Conservation (phyloP, 2,797 vertebrate species). For the Vultur gryphus region DNA sequence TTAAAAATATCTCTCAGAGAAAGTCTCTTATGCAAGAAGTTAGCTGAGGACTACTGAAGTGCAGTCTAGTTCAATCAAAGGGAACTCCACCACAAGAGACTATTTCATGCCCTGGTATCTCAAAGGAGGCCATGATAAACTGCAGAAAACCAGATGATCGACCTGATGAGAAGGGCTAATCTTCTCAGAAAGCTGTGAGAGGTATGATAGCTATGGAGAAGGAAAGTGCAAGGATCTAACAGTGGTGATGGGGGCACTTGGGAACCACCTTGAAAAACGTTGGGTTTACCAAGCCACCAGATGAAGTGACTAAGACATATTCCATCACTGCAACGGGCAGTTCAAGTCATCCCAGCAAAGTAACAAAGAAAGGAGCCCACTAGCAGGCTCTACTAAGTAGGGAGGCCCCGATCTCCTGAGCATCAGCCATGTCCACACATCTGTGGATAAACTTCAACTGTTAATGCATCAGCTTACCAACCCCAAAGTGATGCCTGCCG, state of each 20-base stretch:
- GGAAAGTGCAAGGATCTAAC: neutral
- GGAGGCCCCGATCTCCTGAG: neutral
- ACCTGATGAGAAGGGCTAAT: neutral
- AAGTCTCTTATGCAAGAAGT: slow-evolving; percentile 42
- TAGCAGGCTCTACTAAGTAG: neutral
- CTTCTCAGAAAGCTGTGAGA: neutral
- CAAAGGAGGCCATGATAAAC: neutral
- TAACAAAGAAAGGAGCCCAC: neutral
- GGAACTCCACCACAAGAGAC: neutral
- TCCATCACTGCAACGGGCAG: neutral
- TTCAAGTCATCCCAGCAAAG: neutral
- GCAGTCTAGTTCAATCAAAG: neutral
- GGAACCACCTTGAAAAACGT: neutral
- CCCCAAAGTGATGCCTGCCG: neutral
- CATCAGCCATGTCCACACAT: neutral
- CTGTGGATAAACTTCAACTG: neutral
- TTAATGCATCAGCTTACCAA: neutral
- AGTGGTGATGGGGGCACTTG: neutral
- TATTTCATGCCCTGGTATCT: neutral
- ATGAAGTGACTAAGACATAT: neutral
- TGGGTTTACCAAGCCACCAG: neutral
- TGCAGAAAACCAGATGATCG: neutral
- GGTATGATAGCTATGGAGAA: neutral
- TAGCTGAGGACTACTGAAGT: neutral
- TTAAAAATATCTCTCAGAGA: slow-evolving; percentile 31